These are phyloP conservation scores for Coptodon bakossiorum DNA, from an alignment of 2,113 vertebrate genomes.

Conservation along the genomic window DNA sequence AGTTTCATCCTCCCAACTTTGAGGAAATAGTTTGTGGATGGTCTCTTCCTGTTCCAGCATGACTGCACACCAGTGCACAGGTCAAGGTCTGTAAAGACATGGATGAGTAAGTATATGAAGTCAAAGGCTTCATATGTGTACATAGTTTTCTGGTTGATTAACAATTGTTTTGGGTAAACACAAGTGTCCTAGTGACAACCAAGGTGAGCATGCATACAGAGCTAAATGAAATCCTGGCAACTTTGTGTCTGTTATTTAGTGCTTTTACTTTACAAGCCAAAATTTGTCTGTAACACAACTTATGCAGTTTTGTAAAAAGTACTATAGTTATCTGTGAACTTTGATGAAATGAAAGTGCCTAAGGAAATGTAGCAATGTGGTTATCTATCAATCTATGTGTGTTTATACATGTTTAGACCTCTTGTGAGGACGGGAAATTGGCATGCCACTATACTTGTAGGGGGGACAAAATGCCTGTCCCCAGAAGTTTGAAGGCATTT, in stretches of 20 bases:
- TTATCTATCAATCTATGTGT: background rate
- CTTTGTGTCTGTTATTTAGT: background rate
- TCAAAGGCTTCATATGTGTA: background rate
- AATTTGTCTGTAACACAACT: background rate
- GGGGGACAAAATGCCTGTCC: background rate
- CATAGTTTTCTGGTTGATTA: background rate
- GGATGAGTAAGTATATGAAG: rapidly evolving
- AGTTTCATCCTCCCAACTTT: background rate
- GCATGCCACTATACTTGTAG: background rate
- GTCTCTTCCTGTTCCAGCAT: background rate
- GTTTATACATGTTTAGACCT: background rate
- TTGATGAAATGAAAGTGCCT: background rate
- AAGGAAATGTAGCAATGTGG: background rate
- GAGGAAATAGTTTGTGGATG: background rate
- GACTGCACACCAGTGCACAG: background rate
- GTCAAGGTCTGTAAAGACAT: background rate
- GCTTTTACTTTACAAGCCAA: background rate
- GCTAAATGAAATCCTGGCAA: background rate
- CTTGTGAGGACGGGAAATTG: background rate
- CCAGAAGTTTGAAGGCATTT: background rate
- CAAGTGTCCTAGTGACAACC: background rate
- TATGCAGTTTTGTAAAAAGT: background rate
- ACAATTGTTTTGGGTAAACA: background rate
- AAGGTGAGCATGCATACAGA: background rate
- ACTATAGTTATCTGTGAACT: background rate